These are phyloP conservation scores for Martes martes DNA, from an alignment of 2,113 vertebrate genomes.

Conservation along the genomic window DNA sequence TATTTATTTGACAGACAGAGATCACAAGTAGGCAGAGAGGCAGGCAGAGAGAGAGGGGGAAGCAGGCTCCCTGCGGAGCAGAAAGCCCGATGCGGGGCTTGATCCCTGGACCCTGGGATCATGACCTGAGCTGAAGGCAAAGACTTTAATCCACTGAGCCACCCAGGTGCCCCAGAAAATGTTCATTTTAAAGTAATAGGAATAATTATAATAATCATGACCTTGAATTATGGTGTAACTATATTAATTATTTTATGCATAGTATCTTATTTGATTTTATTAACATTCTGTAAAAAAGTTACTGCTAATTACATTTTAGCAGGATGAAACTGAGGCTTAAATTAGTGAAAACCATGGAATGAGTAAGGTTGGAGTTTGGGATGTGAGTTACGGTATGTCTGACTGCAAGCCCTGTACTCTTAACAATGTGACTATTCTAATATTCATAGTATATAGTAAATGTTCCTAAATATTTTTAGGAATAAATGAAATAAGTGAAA, in stretches of 20 bases:
- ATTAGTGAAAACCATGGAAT: not conserved
- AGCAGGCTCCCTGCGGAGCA: not conserved
- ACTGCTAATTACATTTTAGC: not conserved
- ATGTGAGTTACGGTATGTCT: not conserved
- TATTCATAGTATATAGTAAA: not conserved
- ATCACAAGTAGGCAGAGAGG: too few species aligned
- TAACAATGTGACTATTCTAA: not conserved
- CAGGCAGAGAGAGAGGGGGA: too few species aligned
- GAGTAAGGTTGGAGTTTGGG: not conserved
- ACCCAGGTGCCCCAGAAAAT: not conserved
- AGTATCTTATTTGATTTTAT: not conserved
- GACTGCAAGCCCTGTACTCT: not conserved
- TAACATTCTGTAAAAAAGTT: not conserved
- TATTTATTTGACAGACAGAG: too few species aligned
- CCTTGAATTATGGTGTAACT: not conserved
- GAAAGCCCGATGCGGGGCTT: rapidly evolving
- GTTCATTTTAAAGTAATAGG: not conserved
- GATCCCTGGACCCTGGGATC: not conserved
- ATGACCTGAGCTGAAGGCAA: not conserved
- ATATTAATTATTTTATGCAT: not conserved
- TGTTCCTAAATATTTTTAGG: not conserved
- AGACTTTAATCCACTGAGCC: not conserved
- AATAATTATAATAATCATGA: not conserved
- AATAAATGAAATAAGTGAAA: not conserved
- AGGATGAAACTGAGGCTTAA: not conserved